Evolutionary conservation across 2,113 vertebrate species (phyloP).

Genomic region (Ptyas mucosa): DNA sequence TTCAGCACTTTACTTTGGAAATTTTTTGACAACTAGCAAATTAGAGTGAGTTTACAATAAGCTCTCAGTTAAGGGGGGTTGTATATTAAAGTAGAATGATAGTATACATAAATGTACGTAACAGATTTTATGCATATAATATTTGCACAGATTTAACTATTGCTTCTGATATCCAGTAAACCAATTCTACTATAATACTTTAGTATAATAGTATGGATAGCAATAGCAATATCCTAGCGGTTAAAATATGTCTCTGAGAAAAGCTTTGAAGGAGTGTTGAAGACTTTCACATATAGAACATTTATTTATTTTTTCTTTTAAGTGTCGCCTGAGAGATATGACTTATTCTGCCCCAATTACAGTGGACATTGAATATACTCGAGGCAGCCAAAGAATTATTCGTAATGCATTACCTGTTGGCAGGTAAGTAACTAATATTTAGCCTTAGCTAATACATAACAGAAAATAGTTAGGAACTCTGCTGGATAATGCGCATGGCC

Average conservation of each 20-base stretch:
- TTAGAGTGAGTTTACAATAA: neutral
- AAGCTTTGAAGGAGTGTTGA: neutral
- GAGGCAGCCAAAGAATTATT: constrained; percentile 97
- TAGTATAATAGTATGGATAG: neutral
- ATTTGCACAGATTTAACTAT: neutral
- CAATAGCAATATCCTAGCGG: neutral
- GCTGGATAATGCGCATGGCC: neutral
- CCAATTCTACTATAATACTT: neutral
- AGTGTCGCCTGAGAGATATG: constrained; percentile 98
- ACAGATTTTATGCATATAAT: neutral
- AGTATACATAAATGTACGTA: neutral
- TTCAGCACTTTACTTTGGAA: neutral
- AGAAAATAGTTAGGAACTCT: neutral
- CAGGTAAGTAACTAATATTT: constrained; percentile 68
- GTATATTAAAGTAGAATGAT: neutral
- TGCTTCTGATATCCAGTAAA: neutral
- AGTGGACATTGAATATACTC: constrained; percentile 95
- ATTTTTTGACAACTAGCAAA: neutral
- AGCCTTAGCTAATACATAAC: neutral
- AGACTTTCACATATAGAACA: neutral
- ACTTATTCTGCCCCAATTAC: constrained; percentile 95
- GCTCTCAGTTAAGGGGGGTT: neutral
- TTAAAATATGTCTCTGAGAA: neutral
- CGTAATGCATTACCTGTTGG: constrained; percentile 93
- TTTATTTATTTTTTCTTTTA: constrained; percentile 17